These are phyloP conservation scores for Podotricha telesiphe DNA, from an alignment of 2,888 invertebrate species.

Conservation along the genomic window DNA sequence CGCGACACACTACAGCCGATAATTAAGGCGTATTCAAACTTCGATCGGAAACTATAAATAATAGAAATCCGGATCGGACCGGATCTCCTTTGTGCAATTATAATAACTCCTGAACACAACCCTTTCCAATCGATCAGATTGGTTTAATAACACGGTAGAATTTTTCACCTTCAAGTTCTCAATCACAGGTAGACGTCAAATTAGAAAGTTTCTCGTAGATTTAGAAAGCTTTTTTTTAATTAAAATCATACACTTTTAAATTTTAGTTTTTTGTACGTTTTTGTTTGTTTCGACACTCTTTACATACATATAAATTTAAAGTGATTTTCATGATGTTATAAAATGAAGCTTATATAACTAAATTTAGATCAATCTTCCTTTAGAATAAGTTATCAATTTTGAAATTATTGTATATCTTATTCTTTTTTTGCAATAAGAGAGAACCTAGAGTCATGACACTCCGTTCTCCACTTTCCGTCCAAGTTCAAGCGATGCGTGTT, in stretches of 20 bases:
- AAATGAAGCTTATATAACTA: no score
- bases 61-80: constrained; percentile 78
- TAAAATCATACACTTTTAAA: background rate
- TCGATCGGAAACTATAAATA: constrained; percentile 82
- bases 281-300: background rate
- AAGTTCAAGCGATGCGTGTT: no score
- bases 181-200: constrained; percentile 64
- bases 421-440: no score
- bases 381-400: no score
- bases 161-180: constrained; percentile 62
- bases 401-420: no score
- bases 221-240: constrained; percentile 7
- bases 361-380: no score
- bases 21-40: constrained; percentile 83
- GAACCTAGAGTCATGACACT: no score
- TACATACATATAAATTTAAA: background rate
- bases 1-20: constrained; percentile 73
- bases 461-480: no score
- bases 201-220: constrained; percentile 43
- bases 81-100: constrained; percentile 82
- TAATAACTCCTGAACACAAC: constrained; percentile 72
- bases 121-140: constrained; percentile 79
- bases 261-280: no score
- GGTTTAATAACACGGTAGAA: constrained; percentile 76
- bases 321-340: no score